phyloP scores from a whole-genome alignment of 2,113 vertebrate genomes.

The Pelvicachromis taeniatus region DNA sequence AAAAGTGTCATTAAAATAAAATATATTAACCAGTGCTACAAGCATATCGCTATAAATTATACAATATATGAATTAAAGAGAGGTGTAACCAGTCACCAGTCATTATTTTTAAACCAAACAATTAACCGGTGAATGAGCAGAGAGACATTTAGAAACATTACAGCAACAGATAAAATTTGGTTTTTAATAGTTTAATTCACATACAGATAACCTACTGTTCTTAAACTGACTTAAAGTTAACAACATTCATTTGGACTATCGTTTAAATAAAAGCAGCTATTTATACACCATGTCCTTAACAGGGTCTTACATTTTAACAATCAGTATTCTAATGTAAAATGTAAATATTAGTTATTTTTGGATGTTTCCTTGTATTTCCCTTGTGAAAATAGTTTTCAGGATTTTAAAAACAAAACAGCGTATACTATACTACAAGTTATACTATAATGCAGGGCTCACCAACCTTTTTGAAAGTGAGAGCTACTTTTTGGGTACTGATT shows the following conservation, averaged over 20 bases:
- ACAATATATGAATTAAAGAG: too few relatives aligned
- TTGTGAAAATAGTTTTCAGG: background rate
- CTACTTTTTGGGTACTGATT: too few relatives aligned
- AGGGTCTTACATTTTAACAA: background rate
- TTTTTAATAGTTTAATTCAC: background rate
- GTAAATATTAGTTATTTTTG: background rate
- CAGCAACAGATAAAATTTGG: background rate
- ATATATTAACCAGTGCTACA: too few relatives aligned
- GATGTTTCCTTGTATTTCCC: fast-evolving
- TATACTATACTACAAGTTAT: background rate
- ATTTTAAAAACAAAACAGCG: background rate
- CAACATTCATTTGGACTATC: background rate
- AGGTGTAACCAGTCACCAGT: background rate
- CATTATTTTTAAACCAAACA: background rate
- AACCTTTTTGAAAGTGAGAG: too few relatives aligned
- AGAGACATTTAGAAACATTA: background rate
- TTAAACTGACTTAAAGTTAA: background rate
- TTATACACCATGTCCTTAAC: background rate
- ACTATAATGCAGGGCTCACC: too few relatives aligned
- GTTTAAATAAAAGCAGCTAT: background rate
- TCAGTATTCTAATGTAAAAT: background rate
- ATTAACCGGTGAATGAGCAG: background rate
- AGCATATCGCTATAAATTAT: too few relatives aligned
- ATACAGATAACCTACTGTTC: background rate
- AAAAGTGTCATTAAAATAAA: too few relatives aligned